phyloP scores from a whole-genome alignment of 1,140 invertebrate species.

The Uloborus diversus region DNA sequence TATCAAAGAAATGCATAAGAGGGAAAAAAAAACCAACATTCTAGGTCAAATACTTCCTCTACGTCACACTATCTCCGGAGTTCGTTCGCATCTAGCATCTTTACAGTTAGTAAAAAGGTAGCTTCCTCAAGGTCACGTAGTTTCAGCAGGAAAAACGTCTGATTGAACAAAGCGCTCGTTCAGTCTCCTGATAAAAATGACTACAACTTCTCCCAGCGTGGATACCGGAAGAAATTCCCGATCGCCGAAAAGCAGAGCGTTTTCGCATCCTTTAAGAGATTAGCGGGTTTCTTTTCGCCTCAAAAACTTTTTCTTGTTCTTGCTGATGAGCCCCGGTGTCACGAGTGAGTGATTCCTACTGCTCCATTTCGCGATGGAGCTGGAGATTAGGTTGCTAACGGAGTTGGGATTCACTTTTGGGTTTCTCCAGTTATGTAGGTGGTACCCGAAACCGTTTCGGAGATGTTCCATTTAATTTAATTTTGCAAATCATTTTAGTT shows the following conservation, averaged over 20 bases:
- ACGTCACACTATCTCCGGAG: not conserved
- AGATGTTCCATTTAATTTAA: too few relatives aligned
- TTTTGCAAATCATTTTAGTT: too few relatives aligned
- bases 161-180: not conserved
- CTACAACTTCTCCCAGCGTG: not conserved
- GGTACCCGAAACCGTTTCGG: too few relatives aligned
- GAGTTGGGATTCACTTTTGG: too few relatives aligned
- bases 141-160: not conserved
- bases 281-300: not conserved
- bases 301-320: not conserved
- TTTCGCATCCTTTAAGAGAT: not conserved
- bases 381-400: not conserved
- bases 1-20: too few relatives aligned
- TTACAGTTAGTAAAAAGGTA: not conserved
- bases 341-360: not conserved
- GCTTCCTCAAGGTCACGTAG: constrained; percentile 1
- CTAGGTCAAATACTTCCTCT: not conserved
- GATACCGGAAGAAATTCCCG: not conserved
- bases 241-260: not conserved
- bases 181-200: not conserved
- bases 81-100: constrained; percentile 12
- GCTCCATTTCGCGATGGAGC: not conserved
- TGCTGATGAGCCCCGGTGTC: too few relatives aligned
- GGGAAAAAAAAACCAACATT: too few relatives aligned
- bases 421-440: too few relatives aligned